Conservation (phyloP, 2,888 invertebrate species). For the Xestia ashworthii region DNA sequence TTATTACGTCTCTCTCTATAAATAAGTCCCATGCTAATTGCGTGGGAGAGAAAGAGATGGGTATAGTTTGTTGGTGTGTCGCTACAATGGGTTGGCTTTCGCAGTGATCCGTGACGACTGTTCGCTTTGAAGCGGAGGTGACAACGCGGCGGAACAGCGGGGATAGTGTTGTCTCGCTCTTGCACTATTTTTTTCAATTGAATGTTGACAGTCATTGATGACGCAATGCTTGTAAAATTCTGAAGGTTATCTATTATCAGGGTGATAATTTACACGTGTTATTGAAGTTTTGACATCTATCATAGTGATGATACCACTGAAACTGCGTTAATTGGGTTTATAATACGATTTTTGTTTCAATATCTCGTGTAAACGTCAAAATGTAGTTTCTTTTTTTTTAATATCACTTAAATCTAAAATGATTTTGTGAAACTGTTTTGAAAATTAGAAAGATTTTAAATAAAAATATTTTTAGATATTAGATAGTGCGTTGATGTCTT, state of each 20-base stretch:
- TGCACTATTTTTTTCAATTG: constrained; percentile 77
- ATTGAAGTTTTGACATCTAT: constrained; percentile 63
- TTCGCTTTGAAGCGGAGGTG: constrained; percentile 86
- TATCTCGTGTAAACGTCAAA: constrained; percentile 18
- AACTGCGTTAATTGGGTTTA: constrained; percentile 29
- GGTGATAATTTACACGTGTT: constrained; percentile 71
- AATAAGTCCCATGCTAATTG: constrained; percentile 44
- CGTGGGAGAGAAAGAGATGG: constrained; percentile 76
- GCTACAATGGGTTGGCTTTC: constrained; percentile 85
- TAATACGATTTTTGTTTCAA: constrained; percentile 12
- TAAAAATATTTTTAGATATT: constrained; percentile 8
- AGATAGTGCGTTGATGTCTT: constrained; percentile 76
- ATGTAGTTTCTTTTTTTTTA: not conserved
- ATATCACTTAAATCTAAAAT: not conserved
- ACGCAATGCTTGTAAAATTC: constrained; percentile 79
- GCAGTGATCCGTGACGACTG: constrained; percentile 86
- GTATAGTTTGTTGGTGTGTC: constrained; percentile 69
- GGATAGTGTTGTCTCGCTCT: constrained; percentile 79
- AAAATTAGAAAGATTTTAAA: not conserved
- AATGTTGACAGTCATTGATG: constrained; percentile 78
- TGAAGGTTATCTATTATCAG: constrained; percentile 75
- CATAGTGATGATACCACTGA: constrained; percentile 38
- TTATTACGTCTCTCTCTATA: constrained; percentile 72
- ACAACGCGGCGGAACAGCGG: constrained; percentile 73
- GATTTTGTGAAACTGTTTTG: not conserved